phyloP scores from a whole-genome alignment of 2,888 invertebrate species.

The Nomada fucata region DNA sequence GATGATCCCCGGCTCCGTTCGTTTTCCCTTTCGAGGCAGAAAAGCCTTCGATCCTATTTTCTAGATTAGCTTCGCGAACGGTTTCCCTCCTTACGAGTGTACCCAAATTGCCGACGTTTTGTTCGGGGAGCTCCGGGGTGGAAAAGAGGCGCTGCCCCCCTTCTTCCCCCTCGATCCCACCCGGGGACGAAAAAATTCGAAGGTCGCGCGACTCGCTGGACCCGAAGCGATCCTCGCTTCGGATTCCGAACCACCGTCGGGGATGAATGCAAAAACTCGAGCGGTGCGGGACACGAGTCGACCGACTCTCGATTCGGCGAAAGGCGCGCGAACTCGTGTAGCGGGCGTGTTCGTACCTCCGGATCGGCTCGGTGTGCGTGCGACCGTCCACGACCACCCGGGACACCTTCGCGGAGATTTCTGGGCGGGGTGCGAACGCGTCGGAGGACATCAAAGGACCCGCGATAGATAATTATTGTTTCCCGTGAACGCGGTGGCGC shows the following conservation, averaged over 20 bases:
- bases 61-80: slow-evolving; percentile 44
- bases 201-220: slow-evolving; percentile 14
- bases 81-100: not conserved
- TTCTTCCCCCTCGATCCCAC: too few relatives aligned
- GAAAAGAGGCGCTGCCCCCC: not conserved
- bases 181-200: slow-evolving; percentile 23
- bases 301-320: slow-evolving; percentile 17
- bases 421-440: slow-evolving; percentile 81
- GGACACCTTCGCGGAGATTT: slow-evolving; percentile 76
- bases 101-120: slow-evolving; percentile 4
- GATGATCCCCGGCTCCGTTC: slow-evolving; percentile 47
- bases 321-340: slow-evolving; percentile 23
- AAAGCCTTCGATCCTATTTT: slow-evolving; percentile 48
- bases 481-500: slow-evolving; percentile 80
- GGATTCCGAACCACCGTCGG: slow-evolving; percentile 20
- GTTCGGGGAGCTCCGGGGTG: slow-evolving; percentile 1
- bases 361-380: slow-evolving; percentile 46
- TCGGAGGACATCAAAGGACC: slow-evolving; percentile 81
- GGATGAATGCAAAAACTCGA: slow-evolving; percentile 42
- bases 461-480: slow-evolving; percentile 82
- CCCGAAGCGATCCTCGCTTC: slow-evolving; percentile 1
- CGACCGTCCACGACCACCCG: slow-evolving; percentile 70
- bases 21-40: slow-evolving; percentile 8
- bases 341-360: slow-evolving; percentile 3
- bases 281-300: slow-evolving; percentile 36